Conservation (phyloP, 2,797 vertebrate genomes). For the Pachyuromys duprasi region DNA sequence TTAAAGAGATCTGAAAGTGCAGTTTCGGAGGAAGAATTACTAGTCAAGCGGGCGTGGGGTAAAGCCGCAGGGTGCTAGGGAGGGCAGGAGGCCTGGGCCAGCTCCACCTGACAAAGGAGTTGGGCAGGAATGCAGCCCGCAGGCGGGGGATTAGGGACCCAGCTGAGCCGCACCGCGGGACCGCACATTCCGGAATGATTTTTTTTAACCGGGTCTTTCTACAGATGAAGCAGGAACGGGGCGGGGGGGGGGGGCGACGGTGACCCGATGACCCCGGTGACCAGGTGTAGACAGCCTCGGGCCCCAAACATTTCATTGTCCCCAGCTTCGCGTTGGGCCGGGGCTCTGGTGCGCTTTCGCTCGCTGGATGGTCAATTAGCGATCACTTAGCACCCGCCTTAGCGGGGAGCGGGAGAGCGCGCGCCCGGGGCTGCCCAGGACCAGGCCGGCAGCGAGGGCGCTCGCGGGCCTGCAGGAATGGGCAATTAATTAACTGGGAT, state of each 20-base stretch:
- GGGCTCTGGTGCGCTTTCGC: constrained; percentile 51
- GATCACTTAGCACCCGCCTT: constrained; percentile 46
- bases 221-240: not conserved
- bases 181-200: constrained; percentile 40
- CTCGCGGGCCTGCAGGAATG: not conserved
- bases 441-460: not conserved
- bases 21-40: constrained; percentile 33
- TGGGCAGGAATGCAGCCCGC: constrained; percentile 63
- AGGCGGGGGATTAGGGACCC: constrained; percentile 58
- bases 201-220: not conserved
- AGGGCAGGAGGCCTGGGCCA: not conserved
- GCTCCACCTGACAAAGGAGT: constrained; percentile 15
- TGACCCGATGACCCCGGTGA: constrained; percentile 71
- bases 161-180: not conserved
- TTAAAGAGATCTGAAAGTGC: not conserved
- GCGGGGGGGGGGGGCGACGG: not conserved
- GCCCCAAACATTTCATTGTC: constrained; percentile 68
- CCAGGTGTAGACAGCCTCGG: constrained; percentile 76
- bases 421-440: not conserved
- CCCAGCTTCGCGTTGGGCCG: constrained; percentile 52
- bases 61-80: not conserved
- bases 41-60: not conserved
- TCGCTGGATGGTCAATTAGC: constrained; percentile 60
- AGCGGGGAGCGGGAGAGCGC: not conserved
- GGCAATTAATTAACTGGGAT: not conserved